Conservation (phyloP, 2,797 vertebrate species). For the Urocyon cinereoargenteus region DNA sequence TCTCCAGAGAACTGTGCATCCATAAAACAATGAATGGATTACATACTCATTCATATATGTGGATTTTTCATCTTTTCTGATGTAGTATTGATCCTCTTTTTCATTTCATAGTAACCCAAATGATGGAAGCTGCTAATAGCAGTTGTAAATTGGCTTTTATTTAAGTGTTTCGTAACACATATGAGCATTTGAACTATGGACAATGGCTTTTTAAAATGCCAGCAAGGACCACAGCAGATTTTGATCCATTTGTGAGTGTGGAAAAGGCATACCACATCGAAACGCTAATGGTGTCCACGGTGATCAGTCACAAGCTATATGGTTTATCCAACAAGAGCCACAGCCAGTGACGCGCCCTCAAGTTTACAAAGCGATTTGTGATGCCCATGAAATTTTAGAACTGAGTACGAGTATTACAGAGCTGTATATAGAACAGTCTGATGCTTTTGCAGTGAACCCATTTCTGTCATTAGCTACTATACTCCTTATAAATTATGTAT, state of each 20-base stretch:
- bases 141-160: constrained; percentile 55
- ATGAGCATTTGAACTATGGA: background rate
- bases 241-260: background rate
- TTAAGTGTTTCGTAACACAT: constrained; percentile 65
- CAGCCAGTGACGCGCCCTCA: background rate
- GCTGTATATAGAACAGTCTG: background rate
- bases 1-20: constrained; percentile 73
- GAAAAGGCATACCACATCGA: background rate
- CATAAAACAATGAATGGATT: constrained; percentile 76
- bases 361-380: constrained; percentile 38
- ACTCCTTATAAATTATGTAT: background rate
- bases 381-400: background rate
- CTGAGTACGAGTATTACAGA: background rate
- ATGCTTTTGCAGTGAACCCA: background rate
- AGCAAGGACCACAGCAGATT: background rate
- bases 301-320: background rate
- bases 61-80: constrained; percentile 74
- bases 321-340: background rate
- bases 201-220: background rate
- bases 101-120: constrained; percentile 68
- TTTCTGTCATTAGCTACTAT: background rate
- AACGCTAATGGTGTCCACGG: background rate
- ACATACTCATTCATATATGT: constrained; percentile 50
- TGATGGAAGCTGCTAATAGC: constrained; percentile 59
- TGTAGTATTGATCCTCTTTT: constrained; percentile 67